Conservation (phyloP, 2,888 invertebrate species). For the Linnaemya vulpina region DNA sequence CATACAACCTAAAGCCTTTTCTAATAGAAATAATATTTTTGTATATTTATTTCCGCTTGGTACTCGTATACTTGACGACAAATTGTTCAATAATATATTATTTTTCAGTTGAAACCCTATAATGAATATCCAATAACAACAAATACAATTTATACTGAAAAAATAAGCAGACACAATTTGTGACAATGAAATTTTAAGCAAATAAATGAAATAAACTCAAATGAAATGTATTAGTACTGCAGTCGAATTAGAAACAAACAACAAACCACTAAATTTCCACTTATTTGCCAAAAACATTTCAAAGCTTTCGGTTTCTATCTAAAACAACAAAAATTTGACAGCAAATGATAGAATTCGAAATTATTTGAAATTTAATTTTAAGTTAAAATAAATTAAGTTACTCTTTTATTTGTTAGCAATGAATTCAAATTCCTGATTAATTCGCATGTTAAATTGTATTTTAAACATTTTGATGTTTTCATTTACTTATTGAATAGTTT, state of each 20-base stretch:
- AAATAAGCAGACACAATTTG: slow-evolving; percentile 1
- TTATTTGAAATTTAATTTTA: slow-evolving; percentile 4
- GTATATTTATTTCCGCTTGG: too few relatives aligned
- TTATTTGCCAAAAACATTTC: slow-evolving; percentile 28
- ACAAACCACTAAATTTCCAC: slow-evolving; percentile 18
- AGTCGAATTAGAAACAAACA: slow-evolving; percentile 21
- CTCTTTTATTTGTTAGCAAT: slow-evolving; percentile 25
- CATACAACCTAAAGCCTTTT: too few relatives aligned
- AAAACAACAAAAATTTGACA: background rate
- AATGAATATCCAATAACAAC: background rate
- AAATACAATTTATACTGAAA: background rate
- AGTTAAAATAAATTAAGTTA: background rate
- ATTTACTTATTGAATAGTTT: slow-evolving; percentile 10
- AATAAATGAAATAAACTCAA: slow-evolving; percentile 36
- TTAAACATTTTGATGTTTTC: slow-evolving; percentile 29
- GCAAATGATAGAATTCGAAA: slow-evolving; percentile 28
- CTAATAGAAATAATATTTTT: too few relatives aligned
- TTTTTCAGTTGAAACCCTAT: background rate
- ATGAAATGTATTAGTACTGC: slow-evolving; percentile 23
- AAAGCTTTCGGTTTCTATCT: slow-evolving; percentile 10
- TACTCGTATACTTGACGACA: background rate
- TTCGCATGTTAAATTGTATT: slow-evolving; percentile 56
- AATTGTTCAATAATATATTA: background rate
- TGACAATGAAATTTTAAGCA: slow-evolving; percentile 27
- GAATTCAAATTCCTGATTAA: slow-evolving; percentile 58